Base-by-base conservation (phyloP, 2,113 vertebrate species). In the Pomatorhinus ruficollis region DNA sequence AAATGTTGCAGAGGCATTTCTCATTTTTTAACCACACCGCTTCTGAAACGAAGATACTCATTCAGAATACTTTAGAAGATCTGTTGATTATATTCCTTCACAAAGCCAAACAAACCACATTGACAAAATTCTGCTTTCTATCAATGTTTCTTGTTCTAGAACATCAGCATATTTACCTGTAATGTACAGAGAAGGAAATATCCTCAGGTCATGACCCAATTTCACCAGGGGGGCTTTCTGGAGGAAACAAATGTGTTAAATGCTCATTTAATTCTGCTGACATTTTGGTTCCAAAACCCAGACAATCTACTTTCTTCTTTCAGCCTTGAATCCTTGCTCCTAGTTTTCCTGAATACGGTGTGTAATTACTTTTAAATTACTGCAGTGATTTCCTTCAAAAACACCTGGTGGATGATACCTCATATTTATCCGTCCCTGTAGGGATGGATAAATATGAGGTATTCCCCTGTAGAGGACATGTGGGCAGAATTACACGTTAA, bases 311-410 rank as follows among this genome's bases (percentile, higher is more conserved):
- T 91, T 61, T 50, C 31, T 53, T 66, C n/a, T 87, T 54, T 53
- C 77, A 89, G 47, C 9, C 39, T 42, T 49, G 39, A 45, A 15
- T 49, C 47, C 25, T 63, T 80, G 17, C 24, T 79, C 47, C 20
- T 25, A 83, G 17, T 49, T 66, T 91, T 78, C 31, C 15, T 39
- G 15, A 56, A 31, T 54, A 52, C 12, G 69, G 1, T 11, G 21
- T 90, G 88, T 85, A 91, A 85, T 76, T 95, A 64, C 44, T 96
- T 94, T 93, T 79, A 92, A 93, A 80, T 88, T 11, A 81, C 33
- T 37, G 11, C 25, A 65, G 2, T 45, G 24, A 45, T 89, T 91
- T 96, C 21, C 27, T 44, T 83, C 12, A 63, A 44, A 19, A 90
- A 49, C n/a, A 39, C 33, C 18, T 57, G 53, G 35, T 47, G 31